These are phyloP conservation scores for Pampus argenteus DNA, from an alignment of 2,797 vertebrate species.

Conservation along the genomic window DNA sequence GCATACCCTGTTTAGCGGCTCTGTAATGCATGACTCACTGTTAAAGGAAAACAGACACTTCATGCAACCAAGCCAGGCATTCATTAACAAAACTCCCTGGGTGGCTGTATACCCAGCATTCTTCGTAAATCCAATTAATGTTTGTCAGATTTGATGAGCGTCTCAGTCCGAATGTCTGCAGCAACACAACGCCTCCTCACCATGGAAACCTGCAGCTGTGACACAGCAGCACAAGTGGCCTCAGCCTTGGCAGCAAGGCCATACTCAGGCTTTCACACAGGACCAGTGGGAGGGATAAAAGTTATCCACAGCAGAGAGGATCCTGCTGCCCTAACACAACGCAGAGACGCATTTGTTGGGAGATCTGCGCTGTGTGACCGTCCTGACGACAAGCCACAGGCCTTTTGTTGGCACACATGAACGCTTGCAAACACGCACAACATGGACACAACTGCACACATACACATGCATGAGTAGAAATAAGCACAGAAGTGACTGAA, in stretches of 20 bases:
- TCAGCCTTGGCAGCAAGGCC: neutral
- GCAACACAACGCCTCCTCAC: slow-evolving; percentile 11
- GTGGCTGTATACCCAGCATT: slow-evolving; percentile 74
- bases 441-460: neutral
- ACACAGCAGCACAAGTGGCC: neutral
- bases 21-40: slow-evolving; percentile 68
- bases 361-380: slow-evolving; percentile 50
- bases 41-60: slow-evolving; percentile 69
- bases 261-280: slow-evolving; percentile 6
- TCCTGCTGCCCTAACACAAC: slow-evolving; percentile 26
- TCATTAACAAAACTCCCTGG: slow-evolving; percentile 80
- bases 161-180: slow-evolving; percentile 52
- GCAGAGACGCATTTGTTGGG: slow-evolving; percentile 53
- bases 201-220: slow-evolving; percentile 27
- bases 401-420: slow-evolving; percentile 18
- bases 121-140: slow-evolving; percentile 74
- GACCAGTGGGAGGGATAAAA: slow-evolving; percentile 54
- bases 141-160: slow-evolving; percentile 61
- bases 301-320: slow-evolving; percentile 29
- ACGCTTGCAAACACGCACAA: slow-evolving; percentile 19
- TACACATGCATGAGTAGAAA: slow-evolving; percentile 8
- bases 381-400: slow-evolving; percentile 33
- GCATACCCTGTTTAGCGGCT: slow-evolving; percentile 55
- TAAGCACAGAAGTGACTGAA: neutral
- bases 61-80: slow-evolving; percentile 60